Conservation (phyloP, 1,140 invertebrate genomes). For the Papilio dardanus region DNA sequence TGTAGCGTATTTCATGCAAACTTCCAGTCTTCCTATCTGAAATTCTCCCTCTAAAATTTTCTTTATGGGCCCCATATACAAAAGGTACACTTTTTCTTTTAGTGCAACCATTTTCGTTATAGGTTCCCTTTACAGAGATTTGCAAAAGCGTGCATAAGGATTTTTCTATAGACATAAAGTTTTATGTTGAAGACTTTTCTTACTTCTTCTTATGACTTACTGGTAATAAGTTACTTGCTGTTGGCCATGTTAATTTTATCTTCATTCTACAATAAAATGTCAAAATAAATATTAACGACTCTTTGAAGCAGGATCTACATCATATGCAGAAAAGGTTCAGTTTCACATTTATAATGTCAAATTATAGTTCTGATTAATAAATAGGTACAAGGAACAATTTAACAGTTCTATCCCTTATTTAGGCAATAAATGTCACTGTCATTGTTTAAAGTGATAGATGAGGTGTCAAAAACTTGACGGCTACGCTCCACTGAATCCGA, state of each 20-base stretch:
- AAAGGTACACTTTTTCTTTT: constrained; percentile 22
- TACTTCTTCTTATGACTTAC: no score
- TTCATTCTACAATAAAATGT: no score
- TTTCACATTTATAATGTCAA: no score
- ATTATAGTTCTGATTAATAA: no score
- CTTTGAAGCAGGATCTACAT: no score
- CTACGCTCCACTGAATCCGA: constrained; percentile 7
- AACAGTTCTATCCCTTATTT: background rate
- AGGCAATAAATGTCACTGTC: constrained; percentile 22
- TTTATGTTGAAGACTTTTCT: background rate
- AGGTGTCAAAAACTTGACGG: constrained; percentile 7
- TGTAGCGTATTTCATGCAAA: constrained; percentile 28
- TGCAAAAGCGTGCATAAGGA: background rate
- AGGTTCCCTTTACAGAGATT: background rate
- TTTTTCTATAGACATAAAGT: background rate
- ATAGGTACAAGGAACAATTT: background rate
- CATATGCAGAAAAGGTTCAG: no score
- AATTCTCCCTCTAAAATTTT: constrained; percentile 25
- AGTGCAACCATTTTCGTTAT: background rate
- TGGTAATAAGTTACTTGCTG: no score
- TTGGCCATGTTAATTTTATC: no score
- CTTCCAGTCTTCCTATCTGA: constrained; percentile 27
- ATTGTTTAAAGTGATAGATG: constrained; percentile 12
- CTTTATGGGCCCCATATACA: constrained; percentile 24
- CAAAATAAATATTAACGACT: no score